Evolutionary conservation across 1,140 invertebrate genomes (phyloP).

Genomic region (Nixonia krombeini): DNA sequence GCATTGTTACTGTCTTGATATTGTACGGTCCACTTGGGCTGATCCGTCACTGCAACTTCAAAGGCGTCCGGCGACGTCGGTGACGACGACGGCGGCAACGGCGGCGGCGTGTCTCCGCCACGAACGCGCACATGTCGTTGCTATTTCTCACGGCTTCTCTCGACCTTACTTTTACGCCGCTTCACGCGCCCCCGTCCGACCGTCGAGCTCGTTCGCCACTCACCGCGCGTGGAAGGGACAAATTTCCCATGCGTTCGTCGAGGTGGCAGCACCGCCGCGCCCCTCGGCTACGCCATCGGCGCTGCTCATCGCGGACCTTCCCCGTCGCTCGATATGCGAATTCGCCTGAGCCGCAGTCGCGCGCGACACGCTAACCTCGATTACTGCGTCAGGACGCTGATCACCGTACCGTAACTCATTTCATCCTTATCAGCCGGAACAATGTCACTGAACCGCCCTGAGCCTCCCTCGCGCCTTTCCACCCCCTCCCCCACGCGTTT

Average conservation of each 20-base stretch:
- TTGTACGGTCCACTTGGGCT: neutral
- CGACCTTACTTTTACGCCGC: neutral
- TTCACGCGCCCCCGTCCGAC: conserved; percentile 35
- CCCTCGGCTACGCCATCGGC: conserved; percentile 43
- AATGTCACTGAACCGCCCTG: conserved; percentile 48
- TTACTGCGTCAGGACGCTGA: conserved; percentile 46
- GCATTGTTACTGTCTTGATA: neutral
- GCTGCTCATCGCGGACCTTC: conserved; percentile 1
- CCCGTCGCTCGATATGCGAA: conserved; percentile 41
- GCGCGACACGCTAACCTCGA: conserved; percentile 63
- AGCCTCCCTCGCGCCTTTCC: conserved; percentile 30
- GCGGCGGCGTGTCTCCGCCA: neutral
- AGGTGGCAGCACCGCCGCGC: conserved; percentile 43
- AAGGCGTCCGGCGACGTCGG: neutral
- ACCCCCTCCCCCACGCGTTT: conserved; percentile 23
- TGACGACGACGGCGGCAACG: neutral
- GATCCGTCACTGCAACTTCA: too few relatives aligned
- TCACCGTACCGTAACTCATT: conserved; percentile 18
- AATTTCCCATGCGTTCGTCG: conserved; percentile 7
- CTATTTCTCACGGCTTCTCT: conserved; percentile 12
- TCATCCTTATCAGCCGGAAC: conserved; percentile 41
- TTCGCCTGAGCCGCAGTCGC: conserved; percentile 38
- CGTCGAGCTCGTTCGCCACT: conserved; percentile 47
- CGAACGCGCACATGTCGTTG: conserved; percentile 40
- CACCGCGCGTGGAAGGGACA: conserved; percentile 22